A percentile compares a stretch with the other conserved stretches of the same genome.
Evolutionary conservation across 1,140 invertebrate genomes (phyloP).

Genomic region (Whitmania pigra): DNA sequence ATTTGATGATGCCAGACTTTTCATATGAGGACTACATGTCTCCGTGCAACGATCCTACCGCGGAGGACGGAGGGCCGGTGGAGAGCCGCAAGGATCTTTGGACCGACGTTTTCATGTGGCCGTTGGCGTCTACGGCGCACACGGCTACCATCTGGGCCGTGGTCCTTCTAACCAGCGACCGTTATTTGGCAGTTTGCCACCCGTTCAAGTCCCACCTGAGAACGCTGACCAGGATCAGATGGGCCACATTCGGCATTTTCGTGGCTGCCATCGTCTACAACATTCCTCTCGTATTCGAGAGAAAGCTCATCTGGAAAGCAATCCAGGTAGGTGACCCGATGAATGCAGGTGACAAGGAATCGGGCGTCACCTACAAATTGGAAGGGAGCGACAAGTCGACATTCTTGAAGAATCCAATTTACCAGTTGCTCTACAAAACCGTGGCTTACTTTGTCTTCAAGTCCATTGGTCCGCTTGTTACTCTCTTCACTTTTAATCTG

Average conservation of each 20-base stretch:
- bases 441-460: slow-evolving; percentile 22
- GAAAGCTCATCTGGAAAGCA: slow-evolving; percentile 9
- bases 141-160: slow-evolving; percentile 24
- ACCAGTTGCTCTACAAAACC: slow-evolving; percentile 24
- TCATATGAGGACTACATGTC: too few relatives aligned
- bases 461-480: slow-evolving; percentile 20
- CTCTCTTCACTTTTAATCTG: slow-evolving; percentile 21
- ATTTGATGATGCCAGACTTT: too few relatives aligned
- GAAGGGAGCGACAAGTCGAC: not conserved
- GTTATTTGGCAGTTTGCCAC: slow-evolving; percentile 22
- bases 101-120: slow-evolving; percentile 6
- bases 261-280: slow-evolving; percentile 21
- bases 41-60: too few relatives aligned
- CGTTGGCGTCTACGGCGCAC: slow-evolving; percentile 22
- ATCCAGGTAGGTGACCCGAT: not conserved
- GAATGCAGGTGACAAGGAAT: not conserved
- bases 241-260: slow-evolving; percentile 17
- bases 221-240: slow-evolving; percentile 15
- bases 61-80: too few relatives aligned
- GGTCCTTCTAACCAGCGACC: slow-evolving; percentile 22
- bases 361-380: not conserved
- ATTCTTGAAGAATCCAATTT: slow-evolving; percentile 7
- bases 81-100: too few relatives aligned
- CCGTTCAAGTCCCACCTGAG: slow-evolving; percentile 20
- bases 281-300: slow-evolving; percentile 23